Evolutionary conservation across 2,888 invertebrate species (phyloP).

Genomic region (Brachypterus glaber): DNA sequence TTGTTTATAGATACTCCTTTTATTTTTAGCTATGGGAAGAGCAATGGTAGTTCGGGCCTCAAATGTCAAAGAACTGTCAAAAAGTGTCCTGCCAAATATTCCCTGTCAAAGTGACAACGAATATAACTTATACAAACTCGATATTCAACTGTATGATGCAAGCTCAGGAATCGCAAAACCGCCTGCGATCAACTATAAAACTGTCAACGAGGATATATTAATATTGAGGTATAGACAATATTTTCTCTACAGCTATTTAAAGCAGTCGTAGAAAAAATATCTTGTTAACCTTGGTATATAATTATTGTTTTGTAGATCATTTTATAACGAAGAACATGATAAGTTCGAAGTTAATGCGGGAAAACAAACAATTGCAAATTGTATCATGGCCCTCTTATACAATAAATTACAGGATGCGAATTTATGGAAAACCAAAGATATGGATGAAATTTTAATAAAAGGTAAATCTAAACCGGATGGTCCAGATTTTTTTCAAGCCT

Average conservation of each 20-base stretch:
- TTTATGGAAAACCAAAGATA: slow-evolving; percentile 31
- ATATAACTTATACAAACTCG: too few species aligned
- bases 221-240: slow-evolving; percentile 36
- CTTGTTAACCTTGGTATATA: too few species aligned
- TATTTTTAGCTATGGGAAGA: slow-evolving; percentile 32
- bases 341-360: slow-evolving; percentile 30
- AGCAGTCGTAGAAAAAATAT: slow-evolving; percentile 26
- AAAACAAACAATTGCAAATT: slow-evolving; percentile 36
- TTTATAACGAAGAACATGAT: too few species aligned
- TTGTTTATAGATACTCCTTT: too few species aligned
- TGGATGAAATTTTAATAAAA: slow-evolving; percentile 34
- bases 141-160: too few species aligned
- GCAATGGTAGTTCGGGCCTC: slow-evolving; percentile 39
- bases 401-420: slow-evolving; percentile 29
- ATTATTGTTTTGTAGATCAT: too few species aligned
- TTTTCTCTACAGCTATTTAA: too few species aligned
- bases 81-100: slow-evolving; percentile 35
- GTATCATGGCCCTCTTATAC: slow-evolving; percentile 33
- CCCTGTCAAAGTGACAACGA: too few species aligned
- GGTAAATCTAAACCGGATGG: too few species aligned
- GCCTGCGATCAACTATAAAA: slow-evolving; percentile 38
- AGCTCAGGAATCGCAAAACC: slow-evolving; percentile 36
- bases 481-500: too few species aligned
- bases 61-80: slow-evolving; percentile 32
- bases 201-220: slow-evolving; percentile 35